Evolutionary conservation across 1,140 invertebrate species (phyloP).

Genomic region (Thaumatotibia leucotreta): DNA sequence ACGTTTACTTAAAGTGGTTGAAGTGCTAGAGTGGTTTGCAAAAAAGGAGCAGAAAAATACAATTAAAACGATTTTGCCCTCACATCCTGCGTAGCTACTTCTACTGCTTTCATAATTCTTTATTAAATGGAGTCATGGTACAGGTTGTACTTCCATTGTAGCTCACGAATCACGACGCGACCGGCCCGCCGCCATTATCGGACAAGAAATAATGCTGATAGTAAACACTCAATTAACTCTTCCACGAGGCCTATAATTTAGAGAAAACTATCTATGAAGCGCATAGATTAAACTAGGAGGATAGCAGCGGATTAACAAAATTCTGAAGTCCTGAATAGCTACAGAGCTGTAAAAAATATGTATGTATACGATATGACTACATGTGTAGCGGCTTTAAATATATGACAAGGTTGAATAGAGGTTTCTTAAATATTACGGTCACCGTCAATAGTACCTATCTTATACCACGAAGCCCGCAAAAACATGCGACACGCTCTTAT

Average conservation of each 20-base stretch:
- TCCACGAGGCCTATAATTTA: conserved; percentile 42
- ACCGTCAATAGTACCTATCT: too few species aligned
- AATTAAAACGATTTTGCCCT: too few species aligned
- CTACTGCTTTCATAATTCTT: not conserved
- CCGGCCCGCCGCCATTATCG: conserved; percentile 39
- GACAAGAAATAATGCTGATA: conserved; percentile 42
- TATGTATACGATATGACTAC: too few species aligned
- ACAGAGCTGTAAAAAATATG: not conserved
- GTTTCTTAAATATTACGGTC: too few species aligned
- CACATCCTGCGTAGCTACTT: not conserved
- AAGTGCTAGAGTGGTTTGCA: not conserved
- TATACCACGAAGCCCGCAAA: too few species aligned
- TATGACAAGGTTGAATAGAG: too few species aligned
- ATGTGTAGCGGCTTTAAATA: too few species aligned
- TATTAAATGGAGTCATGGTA: not conserved
- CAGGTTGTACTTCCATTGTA: not conserved
- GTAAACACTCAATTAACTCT: conserved; percentile 50
- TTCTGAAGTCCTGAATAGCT: not conserved
- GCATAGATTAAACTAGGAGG: not conserved
- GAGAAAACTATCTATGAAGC: conserved; percentile 10
- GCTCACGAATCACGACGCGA: conserved; percentile 43
- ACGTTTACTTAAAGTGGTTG: not conserved
- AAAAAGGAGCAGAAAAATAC: not conserved
- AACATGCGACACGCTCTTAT: too few species aligned
- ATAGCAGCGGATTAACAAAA: conserved; percentile 1